These are phyloP conservation scores for Drosophila bifasciata DNA, from an alignment of 1,140 invertebrate species.

Conservation along the genomic window DNA sequence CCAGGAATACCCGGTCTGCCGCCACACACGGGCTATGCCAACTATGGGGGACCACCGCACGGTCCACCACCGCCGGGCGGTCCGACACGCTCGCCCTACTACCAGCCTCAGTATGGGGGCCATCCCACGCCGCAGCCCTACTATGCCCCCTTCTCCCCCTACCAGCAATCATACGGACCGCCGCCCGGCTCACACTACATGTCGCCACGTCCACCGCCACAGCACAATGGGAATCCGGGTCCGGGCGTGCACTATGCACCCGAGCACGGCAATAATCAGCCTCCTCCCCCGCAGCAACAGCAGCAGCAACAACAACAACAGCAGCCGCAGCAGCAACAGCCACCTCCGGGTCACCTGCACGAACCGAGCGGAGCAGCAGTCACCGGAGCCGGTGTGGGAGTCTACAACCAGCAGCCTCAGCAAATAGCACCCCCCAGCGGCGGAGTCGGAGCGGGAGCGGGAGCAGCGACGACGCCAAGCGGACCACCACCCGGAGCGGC, in stretches of 20 bases:
- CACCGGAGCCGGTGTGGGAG: conserved; percentile 2
- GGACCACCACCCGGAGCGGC: conserved; percentile 4
- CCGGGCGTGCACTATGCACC: conserved; percentile 52
- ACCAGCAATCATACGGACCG: conserved; percentile 87
- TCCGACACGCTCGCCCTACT: conserved; percentile 87
- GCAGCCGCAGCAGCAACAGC: conserved; percentile 30
- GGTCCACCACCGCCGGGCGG: conserved; percentile 84
- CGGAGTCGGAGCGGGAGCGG: conserved; percentile 10
- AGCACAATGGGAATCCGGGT: conserved; percentile 53
- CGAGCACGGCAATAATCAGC: conserved; percentile 43
- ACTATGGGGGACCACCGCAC: conserved; percentile 76
- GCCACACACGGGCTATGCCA: conserved; percentile 83
- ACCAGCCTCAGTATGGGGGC: conserved; percentile 87
- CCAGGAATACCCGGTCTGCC: conserved; percentile 85
- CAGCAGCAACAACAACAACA: conserved; percentile 18
- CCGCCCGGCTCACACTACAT: conserved; percentile 85
- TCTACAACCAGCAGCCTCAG: conserved; percentile 10
- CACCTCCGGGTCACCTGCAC: conserved; percentile 25
- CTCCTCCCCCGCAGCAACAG: conserved; percentile 38
- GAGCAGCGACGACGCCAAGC: conserved; percentile 6
- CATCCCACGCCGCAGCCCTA: conserved; percentile 87
- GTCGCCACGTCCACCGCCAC: conserved; percentile 66
- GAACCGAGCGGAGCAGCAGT: conserved; percentile 20
- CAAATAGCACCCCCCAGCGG: conserved; percentile 4
- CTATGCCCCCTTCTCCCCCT: conserved; percentile 85